These are phyloP conservation scores for Macaria liturata DNA, from an alignment of 2,888 invertebrate genomes.

Conservation along the genomic window DNA sequence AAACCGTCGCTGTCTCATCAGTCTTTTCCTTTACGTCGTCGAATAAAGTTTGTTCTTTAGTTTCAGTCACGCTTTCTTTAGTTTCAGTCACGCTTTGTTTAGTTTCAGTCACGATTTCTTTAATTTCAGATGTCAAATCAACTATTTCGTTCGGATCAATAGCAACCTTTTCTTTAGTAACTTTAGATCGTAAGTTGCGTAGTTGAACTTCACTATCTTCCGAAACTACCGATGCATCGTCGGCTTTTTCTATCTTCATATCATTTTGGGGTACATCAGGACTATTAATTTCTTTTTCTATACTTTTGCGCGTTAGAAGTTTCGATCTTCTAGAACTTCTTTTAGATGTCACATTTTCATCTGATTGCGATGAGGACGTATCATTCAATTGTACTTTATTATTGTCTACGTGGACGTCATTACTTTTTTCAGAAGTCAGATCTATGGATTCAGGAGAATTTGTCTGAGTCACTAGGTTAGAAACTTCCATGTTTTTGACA, in stretches of 20 bases:
- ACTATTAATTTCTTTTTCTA: constrained; percentile 8
- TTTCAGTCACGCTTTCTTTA: neutral
- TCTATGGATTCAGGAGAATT: constrained; percentile 2
- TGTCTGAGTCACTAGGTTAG: constrained; percentile 2
- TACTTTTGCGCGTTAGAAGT: constrained; percentile 8
- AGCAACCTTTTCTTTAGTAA: constrained; percentile 23
- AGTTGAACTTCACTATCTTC: constrained; percentile 42
- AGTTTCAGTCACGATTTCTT: neutral
- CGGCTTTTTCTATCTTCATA: constrained; percentile 25
- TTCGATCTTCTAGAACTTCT: constrained; percentile 8
- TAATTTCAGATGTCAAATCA: neutral
- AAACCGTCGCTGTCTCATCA: constrained; percentile 44
- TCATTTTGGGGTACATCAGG: neutral
- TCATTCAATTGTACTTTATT: too few relatives aligned
- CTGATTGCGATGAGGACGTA: constrained; percentile 1
- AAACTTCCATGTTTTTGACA: neutral
- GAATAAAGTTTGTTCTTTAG: constrained; percentile 13
- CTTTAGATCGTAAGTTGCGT: constrained; percentile 37
- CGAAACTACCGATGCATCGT: constrained; percentile 41
- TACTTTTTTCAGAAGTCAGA: constrained; percentile 9
- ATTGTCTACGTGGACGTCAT: neutral
- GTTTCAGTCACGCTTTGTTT: neutral
- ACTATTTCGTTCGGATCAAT: too few relatives aligned
- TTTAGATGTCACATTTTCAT: constrained; percentile 13
- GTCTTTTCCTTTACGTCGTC: constrained; percentile 41